Conservation (phyloP, 2,113 vertebrate species). For the Coptodon bakossiorum region DNA sequence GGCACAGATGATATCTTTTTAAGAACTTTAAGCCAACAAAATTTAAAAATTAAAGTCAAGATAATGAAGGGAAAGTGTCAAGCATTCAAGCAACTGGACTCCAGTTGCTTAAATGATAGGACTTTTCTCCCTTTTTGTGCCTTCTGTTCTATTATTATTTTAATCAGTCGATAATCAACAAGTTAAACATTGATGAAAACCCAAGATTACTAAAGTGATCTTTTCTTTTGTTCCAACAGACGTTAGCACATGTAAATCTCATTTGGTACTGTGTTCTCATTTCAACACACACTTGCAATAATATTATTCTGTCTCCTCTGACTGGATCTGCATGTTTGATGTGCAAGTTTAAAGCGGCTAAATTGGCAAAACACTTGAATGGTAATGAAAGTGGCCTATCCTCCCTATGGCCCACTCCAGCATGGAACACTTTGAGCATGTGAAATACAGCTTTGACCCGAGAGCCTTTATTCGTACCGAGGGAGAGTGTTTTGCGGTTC, state of each 20-base stretch:
- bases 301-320: conserved; percentile 27
- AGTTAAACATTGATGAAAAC: background rate
- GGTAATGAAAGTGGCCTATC: conserved; percentile 29
- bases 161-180: background rate
- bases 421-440: conserved; percentile 36
- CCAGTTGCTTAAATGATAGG: background rate
- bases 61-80: background rate
- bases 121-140: background rate
- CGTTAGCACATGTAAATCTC: background rate
- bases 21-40: background rate
- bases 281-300: conserved; percentile 26
- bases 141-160: background rate
- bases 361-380: conserved; percentile 15
- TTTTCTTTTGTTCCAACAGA: background rate
- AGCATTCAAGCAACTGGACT: background rate
- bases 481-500: conserved; percentile 40
- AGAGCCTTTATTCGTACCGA: conserved; percentile 42
- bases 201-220: background rate
- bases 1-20: background rate
- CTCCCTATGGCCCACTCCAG: conserved; percentile 1
- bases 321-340: conserved; percentile 21
- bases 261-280: background rate
- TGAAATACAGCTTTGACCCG: conserved; percentile 50
- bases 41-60: background rate
- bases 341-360: conserved; percentile 25